Evolutionary conservation across 2,113 vertebrate species (phyloP).

Genomic region (Aptenodytes forsteri): DNA sequence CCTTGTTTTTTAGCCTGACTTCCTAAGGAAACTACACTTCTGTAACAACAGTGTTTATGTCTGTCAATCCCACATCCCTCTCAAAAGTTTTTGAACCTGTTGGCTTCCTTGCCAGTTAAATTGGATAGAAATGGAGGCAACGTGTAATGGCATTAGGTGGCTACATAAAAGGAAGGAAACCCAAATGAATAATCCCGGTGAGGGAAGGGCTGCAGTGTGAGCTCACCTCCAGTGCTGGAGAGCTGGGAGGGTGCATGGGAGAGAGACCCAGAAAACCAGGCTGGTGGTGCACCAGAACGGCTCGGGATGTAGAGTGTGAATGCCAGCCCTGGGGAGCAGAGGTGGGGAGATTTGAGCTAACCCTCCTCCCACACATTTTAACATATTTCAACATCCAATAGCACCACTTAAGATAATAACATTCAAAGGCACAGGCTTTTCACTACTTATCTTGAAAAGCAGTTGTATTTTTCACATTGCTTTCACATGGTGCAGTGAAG

Average conservation of each 20-base stretch:
- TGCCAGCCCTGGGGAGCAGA: not conserved
- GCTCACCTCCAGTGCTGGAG: not conserved
- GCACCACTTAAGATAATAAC: not conserved
- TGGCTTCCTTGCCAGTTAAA: not conserved
- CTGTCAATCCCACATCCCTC: not conserved
- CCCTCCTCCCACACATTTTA: not conserved
- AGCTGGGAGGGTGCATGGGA: not conserved
- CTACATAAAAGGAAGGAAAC: not conserved
- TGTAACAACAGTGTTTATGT: not conserved
- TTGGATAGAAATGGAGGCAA: not conserved
- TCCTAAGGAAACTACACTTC: not conserved
- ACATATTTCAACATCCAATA: not conserved
- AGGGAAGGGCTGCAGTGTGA: not conserved
- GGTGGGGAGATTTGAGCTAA: not conserved
- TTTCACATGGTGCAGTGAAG: not conserved
- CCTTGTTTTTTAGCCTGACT: not conserved
- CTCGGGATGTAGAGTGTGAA: accelerated
- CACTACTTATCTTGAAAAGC: not conserved
- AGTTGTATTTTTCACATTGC: not conserved
- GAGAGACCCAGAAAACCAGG: not conserved
- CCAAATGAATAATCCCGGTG: not conserved
- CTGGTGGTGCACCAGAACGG: accelerated
- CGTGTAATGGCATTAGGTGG: not conserved
- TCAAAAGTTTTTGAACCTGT: not conserved
- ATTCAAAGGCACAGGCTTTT: not conserved